phyloP scores from a whole-genome alignment of 2,888 invertebrate species.

The Argyresthia goedartella region DNA sequence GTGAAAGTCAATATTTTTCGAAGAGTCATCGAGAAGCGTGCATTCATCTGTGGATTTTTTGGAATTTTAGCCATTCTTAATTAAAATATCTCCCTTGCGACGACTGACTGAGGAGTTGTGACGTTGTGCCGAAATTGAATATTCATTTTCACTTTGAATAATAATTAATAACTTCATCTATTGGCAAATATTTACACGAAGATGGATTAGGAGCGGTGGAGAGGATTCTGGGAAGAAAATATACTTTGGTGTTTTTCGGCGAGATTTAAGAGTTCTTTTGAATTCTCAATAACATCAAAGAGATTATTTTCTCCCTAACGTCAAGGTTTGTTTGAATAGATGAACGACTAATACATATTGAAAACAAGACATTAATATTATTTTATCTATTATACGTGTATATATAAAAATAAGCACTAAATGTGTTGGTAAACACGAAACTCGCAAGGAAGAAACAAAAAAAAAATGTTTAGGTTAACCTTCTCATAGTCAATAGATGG shows the following conservation, averaged over 20 bases:
- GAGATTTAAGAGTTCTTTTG: background rate
- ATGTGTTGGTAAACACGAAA: too few relatives aligned
- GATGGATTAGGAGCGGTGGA: background rate
- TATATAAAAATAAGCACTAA: too few relatives aligned
- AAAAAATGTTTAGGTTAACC: too few relatives aligned
- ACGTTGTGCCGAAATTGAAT: constrained; percentile 11
- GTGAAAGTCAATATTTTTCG: constrained; percentile 23
- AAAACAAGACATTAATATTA: too few relatives aligned
- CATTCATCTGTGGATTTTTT: constrained; percentile 1
- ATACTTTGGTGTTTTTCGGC: background rate
- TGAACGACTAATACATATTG: too few relatives aligned
- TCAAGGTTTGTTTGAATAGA: background rate
- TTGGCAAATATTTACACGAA: constrained; percentile 6
- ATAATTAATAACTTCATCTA: constrained; percentile 8
- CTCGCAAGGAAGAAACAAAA: too few relatives aligned
- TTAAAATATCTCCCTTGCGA: constrained; percentile 22
- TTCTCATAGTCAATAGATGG: too few relatives aligned
- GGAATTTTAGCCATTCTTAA: constrained; percentile 18
- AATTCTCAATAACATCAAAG: background rate
- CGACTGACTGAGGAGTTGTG: constrained; percentile 12
- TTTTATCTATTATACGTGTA: too few relatives aligned
- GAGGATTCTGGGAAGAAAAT: too few relatives aligned
- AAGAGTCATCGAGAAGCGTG: constrained; percentile 6
- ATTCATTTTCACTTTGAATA: constrained; percentile 12
- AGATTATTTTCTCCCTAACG: background rate